Percentiles rank a stretch among this genome's conserved stretches.
Evolutionary conservation across 2,797 vertebrate genomes (phyloP).

Genomic region (Pantherophis vulpinus): DNA sequence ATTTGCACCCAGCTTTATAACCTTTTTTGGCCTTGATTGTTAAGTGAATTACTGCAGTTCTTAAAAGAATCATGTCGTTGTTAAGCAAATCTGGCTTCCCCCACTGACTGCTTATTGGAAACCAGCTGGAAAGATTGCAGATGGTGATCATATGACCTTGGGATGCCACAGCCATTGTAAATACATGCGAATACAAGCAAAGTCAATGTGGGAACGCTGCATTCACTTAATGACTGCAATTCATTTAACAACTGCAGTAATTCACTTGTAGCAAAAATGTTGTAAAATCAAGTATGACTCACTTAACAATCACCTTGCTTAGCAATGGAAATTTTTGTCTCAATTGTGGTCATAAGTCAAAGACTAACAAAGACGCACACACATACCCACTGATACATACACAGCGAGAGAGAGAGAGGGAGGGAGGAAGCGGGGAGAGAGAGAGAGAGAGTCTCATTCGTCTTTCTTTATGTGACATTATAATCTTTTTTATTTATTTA

Average conservation of each 20-base stretch:
- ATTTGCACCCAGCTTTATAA: not conserved
- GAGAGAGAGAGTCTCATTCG: not conserved
- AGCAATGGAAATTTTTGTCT: not conserved
- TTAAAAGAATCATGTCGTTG: not conserved
- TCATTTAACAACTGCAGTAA: not conserved
- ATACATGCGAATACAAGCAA: not conserved
- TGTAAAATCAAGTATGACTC: not conserved
- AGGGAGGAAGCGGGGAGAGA: no score
- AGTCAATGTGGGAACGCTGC: not conserved
- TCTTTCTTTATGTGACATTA: not conserved
- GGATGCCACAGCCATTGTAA: not conserved
- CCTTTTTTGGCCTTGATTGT: not conserved
- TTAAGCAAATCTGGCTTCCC: not conserved
- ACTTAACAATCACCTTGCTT: not conserved
- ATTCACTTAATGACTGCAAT: not conserved
- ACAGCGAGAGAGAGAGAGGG: no score
- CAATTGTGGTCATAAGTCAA: no score
- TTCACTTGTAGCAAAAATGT: not conserved
- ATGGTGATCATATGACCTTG: not conserved
- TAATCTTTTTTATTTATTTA: not conserved
- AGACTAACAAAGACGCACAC: no score
- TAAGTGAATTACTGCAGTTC: not conserved
- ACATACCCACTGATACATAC: no score
- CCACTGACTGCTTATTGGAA: not conserved
- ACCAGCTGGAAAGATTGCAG: not conserved